phyloP scores from a whole-genome alignment of 2,113 vertebrate genomes.

The Noturus placidus region DNA sequence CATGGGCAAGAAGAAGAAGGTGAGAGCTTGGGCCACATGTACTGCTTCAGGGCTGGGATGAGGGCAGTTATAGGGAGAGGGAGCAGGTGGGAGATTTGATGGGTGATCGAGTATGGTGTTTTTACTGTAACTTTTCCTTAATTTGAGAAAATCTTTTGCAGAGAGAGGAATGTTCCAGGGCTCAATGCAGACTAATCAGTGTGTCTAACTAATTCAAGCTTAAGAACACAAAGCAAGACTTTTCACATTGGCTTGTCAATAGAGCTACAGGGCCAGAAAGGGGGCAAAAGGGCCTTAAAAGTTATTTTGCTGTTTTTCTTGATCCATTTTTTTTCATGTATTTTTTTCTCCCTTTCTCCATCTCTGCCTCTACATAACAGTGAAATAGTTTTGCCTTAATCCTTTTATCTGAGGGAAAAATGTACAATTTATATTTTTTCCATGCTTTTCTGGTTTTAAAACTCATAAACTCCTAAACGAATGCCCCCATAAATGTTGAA shows the following conservation, averaged over 20 bases:
- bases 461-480: conserved; percentile 44
- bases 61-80: conserved; percentile 12
- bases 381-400: conserved; percentile 34
- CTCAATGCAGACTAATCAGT: conserved; percentile 47
- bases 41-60: conserved; percentile 13
- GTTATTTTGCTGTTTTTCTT: conserved; percentile 25
- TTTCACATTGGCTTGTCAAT: conserved; percentile 41
- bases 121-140: conserved; percentile 50
- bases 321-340: conserved; percentile 30
- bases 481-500: conserved; percentile 47
- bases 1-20: neutral
- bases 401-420: conserved; percentile 38
- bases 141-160: conserved; percentile 48
- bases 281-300: neutral
- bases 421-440: conserved; percentile 51
- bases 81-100: conserved; percentile 8
- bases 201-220: conserved; percentile 48
- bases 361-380: conserved; percentile 5
- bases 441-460: conserved; percentile 35
- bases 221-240: conserved; percentile 40
- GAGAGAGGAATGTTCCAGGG: conserved; percentile 47
- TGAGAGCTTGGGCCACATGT: neutral
- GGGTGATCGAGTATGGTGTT: conserved; percentile 32
- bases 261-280: neutral
- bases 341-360: neutral